A percentile compares a stretch with the other conserved stretches of the same genome.
phyloP scores from a whole-genome alignment of 2,797 vertebrate species.

The Hipposideros larvatus region DNA sequence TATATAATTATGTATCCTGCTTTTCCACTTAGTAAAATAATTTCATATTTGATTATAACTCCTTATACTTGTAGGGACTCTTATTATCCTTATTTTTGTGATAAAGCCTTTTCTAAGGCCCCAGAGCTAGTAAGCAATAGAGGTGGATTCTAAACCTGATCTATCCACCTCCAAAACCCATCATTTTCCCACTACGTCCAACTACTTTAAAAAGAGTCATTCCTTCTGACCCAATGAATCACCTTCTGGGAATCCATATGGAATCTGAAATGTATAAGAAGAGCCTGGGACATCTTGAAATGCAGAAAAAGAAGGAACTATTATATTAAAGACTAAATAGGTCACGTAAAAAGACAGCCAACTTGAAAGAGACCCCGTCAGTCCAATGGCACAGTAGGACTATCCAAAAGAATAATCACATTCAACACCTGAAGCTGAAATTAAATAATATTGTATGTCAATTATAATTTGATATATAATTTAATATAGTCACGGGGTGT shows the following conservation, averaged over 20 bases:
- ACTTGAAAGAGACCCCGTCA: background rate
- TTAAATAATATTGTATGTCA: too few relatives aligned
- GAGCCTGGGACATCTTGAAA: background rate
- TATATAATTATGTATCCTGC: background rate
- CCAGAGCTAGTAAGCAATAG: background rate
- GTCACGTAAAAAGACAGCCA: background rate
- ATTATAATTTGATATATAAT: too few relatives aligned
- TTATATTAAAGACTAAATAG: constrained; percentile 29
- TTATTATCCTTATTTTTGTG: background rate
- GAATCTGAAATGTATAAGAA: background rate
- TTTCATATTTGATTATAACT: background rate
- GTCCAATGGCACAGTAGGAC: background rate
- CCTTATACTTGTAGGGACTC: too few relatives aligned
- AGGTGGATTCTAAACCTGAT: background rate
- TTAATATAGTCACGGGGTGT: too few relatives aligned
- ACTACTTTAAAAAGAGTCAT: background rate
- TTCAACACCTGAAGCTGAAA: background rate
- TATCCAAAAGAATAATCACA: background rate
- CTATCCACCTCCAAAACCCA: background rate
- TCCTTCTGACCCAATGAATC: background rate
- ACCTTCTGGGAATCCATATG: background rate
- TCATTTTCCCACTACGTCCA: background rate
- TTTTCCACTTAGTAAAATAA: constrained; percentile 15
- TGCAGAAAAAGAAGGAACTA: background rate
- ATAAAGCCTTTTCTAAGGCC: background rate